A percentile compares a stretch with the other conserved stretches of the same genome.
Conservation (phyloP, 1,140 invertebrate species). For the Linepithema humile region DNA sequence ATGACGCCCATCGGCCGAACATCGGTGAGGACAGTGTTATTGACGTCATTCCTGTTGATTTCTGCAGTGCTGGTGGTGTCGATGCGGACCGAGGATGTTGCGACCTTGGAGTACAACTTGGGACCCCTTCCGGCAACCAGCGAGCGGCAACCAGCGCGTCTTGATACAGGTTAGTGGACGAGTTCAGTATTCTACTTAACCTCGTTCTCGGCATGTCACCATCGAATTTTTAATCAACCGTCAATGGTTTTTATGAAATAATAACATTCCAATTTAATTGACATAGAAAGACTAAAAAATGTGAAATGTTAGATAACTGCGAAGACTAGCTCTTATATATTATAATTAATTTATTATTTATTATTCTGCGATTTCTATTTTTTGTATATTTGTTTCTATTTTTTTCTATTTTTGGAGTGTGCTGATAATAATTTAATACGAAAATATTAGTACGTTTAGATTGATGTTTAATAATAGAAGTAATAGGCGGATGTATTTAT, state of each 20-base stretch:
- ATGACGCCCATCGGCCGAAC: conserved; percentile 58
- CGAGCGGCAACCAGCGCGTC: conserved; percentile 53
- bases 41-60: conserved; percentile 53
- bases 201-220: not conserved
- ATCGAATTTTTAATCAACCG: not conserved
- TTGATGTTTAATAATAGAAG: too few relatives aligned
- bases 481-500: too few relatives aligned
- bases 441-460: too few relatives aligned
- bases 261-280: not conserved
- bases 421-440: conserved; percentile 6
- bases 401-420: not conserved
- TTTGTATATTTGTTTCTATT: too few relatives aligned
- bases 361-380: not conserved
- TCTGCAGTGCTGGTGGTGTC: conserved; percentile 45
- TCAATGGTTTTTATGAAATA: not conserved
- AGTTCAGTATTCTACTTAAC: not conserved
- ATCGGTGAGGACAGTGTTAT: conserved; percentile 55
- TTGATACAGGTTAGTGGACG: conserved; percentile 66
- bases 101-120: conserved; percentile 65
- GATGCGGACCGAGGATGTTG: conserved; percentile 58
- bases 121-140: conserved; percentile 56
- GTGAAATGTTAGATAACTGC: not conserved
- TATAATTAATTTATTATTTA: not conserved
- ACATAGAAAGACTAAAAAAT: not conserved
- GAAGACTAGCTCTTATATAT: not conserved